Percentiles rank a stretch among this genome's conserved stretches.
phyloP scores from a whole-genome alignment of 2,888 invertebrate species.

The Choristoneura rosaceana region DNA sequence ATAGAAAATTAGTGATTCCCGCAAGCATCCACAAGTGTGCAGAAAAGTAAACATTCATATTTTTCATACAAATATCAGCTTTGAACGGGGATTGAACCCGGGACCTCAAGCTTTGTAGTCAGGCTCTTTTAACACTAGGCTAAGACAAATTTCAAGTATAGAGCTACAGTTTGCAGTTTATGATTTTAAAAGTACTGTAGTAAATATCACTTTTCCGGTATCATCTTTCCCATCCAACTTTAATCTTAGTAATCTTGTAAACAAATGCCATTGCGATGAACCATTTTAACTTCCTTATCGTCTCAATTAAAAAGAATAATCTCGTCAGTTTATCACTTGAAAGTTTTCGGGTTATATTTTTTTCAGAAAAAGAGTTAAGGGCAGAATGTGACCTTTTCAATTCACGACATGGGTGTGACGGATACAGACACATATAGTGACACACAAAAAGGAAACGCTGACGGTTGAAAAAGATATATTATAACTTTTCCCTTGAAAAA shows the following conservation, averaged over 20 bases:
- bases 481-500: too few relatives aligned
- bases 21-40: too few relatives aligned
- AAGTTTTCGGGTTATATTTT: background rate
- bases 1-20: too few relatives aligned
- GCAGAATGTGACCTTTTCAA: background rate
- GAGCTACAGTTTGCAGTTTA: too few relatives aligned
- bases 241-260: slow-evolving; percentile 11
- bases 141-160: too few relatives aligned
- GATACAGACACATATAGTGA: background rate
- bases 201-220: background rate
- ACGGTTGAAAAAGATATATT: background rate
- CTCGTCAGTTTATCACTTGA: slow-evolving; percentile 23
- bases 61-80: too few relatives aligned
- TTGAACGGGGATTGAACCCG: too few relatives aligned
- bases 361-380: background rate
- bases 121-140: too few relatives aligned
- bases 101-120: too few relatives aligned
- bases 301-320: slow-evolving; percentile 32
- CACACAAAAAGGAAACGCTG: background rate
- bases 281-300: slow-evolving; percentile 30
- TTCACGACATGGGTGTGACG: background rate
- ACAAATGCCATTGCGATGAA: slow-evolving; percentile 29
- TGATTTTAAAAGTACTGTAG: too few relatives aligned
- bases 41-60: too few relatives aligned
- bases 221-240: background rate